Base-by-base conservation (phyloP, 2,888 invertebrate species). In the Thymelicus acteon region DNA sequence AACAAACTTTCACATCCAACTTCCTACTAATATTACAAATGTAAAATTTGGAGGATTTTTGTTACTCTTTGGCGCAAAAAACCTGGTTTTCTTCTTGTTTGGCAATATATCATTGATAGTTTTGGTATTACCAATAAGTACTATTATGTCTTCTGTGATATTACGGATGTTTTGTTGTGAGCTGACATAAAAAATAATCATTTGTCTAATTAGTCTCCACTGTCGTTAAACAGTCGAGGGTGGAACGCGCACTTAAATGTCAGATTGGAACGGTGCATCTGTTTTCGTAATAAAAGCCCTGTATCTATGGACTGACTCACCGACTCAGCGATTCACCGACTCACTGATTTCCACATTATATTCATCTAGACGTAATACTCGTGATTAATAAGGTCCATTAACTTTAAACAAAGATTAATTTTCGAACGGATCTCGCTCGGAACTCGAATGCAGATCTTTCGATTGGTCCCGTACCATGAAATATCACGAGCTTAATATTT, bases 351-450 rank as follows among this genome's bases (percentile, higher is more conserved):
- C 88, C 80, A 83, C 86, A 85, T 90, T 87, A 89, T 86, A 88
- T 88, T 82, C 88, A 86, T 89, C 85, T 86, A 85, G 85, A 88
- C 88, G 87, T 88, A 92, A 89, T 90, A 82, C 83, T 82, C 78
- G 81, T 91, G 90, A 92, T 90, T 91, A 92, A 91, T 92, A 89
- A 85, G 86, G 74, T 76, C 87, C 88, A 91, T 92, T 92, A 92
- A 88, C 78, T 89, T 87, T 87, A 91, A 91, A 91, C 91, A 89
- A 92, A 87, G 92, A 92, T 91, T 90, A 89, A 92, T 91, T 85
- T 74, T 86, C 78, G 77, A 81, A 82, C 82, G 78, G 77, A 73
- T 73, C 72, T 73, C 72, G 67, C 63, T 67, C 79, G 80, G 76
- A 76, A 74, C 39, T 7, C 58, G 40, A 62, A 61, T 52, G 15